Evolutionary conservation across 2,888 invertebrate species (phyloP).

Genomic region (Dolichopus griseipennis): DNA sequence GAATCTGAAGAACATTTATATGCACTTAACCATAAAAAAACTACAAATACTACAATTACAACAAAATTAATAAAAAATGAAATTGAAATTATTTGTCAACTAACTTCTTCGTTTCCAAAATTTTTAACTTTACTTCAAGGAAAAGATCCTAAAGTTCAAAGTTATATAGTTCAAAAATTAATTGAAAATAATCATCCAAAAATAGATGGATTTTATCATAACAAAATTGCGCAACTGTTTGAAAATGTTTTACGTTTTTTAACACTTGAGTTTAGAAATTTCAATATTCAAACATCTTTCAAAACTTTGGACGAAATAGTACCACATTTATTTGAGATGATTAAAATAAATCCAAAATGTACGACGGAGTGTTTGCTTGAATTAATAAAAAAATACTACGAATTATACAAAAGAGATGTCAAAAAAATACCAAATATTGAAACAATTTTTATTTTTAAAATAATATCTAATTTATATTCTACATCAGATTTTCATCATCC

Average conservation of each 20-base stretch:
- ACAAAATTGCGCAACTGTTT: constrained; percentile 63
- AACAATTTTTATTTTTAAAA: constrained; percentile 70
- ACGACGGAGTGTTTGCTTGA: constrained; percentile 59
- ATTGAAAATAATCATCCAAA: constrained; percentile 83
- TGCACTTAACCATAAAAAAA: not conserved
- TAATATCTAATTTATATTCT: constrained; percentile 69
- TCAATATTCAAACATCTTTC: constrained; percentile 48
- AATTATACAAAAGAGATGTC: constrained; percentile 50
- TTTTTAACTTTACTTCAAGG: constrained; percentile 54
- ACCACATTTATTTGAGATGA: constrained; percentile 57
- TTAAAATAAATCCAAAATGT: constrained; percentile 59
- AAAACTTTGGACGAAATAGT: constrained; percentile 50
- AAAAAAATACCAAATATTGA: constrained; percentile 58
- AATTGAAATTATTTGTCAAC: constrained; percentile 54
- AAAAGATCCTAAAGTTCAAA: constrained; percentile 56
- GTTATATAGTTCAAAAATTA: constrained; percentile 65
- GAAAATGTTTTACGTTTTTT: constrained; percentile 68
- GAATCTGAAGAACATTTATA: constrained; percentile 37
- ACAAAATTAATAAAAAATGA: constrained; percentile 40
- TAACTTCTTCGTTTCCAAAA: constrained; percentile 47
- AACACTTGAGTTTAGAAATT: constrained; percentile 53
- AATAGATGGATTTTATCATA: constrained; percentile 67
- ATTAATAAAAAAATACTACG: constrained; percentile 63
- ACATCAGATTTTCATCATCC: constrained; percentile 86
- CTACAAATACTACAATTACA: constrained; percentile 1